A percentile compares a stretch with the other conserved stretches of the same genome.
Conservation (phyloP, 1,140 invertebrate species). For the Cydia splendana region DNA sequence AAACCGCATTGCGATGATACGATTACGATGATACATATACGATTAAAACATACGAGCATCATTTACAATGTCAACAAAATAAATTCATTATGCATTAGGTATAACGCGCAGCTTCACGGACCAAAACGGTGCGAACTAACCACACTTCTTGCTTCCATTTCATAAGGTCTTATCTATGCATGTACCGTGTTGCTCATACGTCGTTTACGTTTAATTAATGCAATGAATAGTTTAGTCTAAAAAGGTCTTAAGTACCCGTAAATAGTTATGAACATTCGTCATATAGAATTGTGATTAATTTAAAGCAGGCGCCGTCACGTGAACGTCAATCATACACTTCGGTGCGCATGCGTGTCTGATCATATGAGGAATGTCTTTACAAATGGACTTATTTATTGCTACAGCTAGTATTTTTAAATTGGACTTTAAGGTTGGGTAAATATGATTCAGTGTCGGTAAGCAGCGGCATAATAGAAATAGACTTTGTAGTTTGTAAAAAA, state of each 20-base stretch:
- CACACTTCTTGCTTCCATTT: neutral
- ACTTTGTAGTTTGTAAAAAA: too few species aligned
- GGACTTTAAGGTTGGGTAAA: neutral
- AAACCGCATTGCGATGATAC: neutral
- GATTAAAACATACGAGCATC: neutral
- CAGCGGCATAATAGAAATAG: neutral
- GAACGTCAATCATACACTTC: conserved; percentile 16
- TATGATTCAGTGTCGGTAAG: neutral
- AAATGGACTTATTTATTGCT: neutral
- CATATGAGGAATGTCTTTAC: neutral
- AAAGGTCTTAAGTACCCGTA: neutral
- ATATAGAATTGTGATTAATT: neutral
- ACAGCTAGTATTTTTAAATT: neutral
- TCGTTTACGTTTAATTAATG: neutral
- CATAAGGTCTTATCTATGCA: neutral
- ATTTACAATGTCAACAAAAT: neutral
- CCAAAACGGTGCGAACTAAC: conserved; percentile 9
- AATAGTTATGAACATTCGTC: neutral
- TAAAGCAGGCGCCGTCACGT: neutral
- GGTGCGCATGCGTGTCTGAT: conserved; percentile 4
- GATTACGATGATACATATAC: neutral
- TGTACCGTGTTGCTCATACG: neutral
- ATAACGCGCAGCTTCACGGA: neutral
- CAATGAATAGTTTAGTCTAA: neutral
- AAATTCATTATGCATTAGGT: neutral